Percentiles rank a stretch among this genome's conserved stretches.
These are phyloP conservation scores for Ia io DNA, from an alignment of 2,113 vertebrate genomes.

Conservation along the genomic window DNA sequence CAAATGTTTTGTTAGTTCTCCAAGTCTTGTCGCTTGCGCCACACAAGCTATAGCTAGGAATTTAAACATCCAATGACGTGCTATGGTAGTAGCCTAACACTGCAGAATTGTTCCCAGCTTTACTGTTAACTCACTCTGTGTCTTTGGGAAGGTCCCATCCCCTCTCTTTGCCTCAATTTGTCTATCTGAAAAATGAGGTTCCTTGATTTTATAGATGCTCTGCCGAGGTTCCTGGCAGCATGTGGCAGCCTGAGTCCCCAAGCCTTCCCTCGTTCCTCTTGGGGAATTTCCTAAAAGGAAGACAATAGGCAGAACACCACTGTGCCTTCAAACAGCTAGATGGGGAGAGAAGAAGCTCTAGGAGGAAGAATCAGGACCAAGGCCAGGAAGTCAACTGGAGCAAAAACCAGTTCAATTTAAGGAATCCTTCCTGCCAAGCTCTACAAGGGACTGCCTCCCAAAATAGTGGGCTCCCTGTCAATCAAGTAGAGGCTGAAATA, in stretches of 20 bases:
- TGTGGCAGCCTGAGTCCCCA: not conserved
- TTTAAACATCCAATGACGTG: not conserved
- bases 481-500: not conserved
- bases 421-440: not conserved
- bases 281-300: not conserved
- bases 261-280: not conserved
- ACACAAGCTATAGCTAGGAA: not conserved
- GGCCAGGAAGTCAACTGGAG: not conserved
- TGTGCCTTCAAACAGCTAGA: not conserved
- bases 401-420: not conserved
- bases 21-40: not conserved
- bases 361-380: not conserved
- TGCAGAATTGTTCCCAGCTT: not conserved
- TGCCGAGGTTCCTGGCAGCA: not conserved
- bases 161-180: not conserved
- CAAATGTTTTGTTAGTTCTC: not conserved
- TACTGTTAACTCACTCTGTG: not conserved
- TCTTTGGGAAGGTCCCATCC: not conserved
- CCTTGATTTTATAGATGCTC: not conserved
- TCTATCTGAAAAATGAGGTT: not conserved
- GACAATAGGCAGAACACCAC: not conserved
- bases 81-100: fast-evolving
- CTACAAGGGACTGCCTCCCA: not conserved
- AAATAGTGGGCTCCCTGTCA: not conserved
- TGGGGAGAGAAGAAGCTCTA: not conserved